Evolutionary conservation across 2,888 invertebrate genomes (phyloP), one percentile per base, ranked within the genome.

Genomic region (Cyrtodaria siliqua): DNA sequence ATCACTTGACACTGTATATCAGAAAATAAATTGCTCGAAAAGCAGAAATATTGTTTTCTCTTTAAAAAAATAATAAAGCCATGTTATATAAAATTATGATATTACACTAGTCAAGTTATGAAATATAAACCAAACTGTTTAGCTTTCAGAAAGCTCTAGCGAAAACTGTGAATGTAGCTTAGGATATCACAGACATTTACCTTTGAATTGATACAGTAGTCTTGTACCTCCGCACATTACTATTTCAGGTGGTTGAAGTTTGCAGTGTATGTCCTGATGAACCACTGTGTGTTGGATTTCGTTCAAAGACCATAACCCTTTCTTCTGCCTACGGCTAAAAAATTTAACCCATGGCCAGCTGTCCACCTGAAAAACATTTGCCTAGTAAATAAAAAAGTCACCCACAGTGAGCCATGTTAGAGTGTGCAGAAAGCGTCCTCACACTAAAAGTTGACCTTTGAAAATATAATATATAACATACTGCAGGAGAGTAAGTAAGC

Each of bases 341-440:
- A 66, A 66, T 24, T 29, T 44, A 24, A 66, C 66, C 57, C 64
- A 66, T 56, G 64, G 64, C 56, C 64, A 66, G 18, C 29, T 18
- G 26, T 66, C 56, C 55, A 66, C 64, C 42, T 53, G 20, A 52
- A 49, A 53, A 53, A 20, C 20, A 53, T 53, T 33, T 33, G 33
- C 33, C 33, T 33, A 33, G 12, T 33, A 8, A 47, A 47, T 47
- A 47, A 47, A 47, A n/a, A 8, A 47, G 49, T 47, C 16, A 47
- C 14, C 49, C 49, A 47, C 49, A 47, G 16, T 47, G 49, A 47
- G 49, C 49, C 49, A 47, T 47, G 49, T 47, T 47, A 33, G 33
- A 33, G 33, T 33, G 33, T 33, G 12, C 33, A 33, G 33, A 33
- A 33, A 33, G 33, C 33, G 33, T 33, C 33, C 4, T 33, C 33